Conservation (phyloP, 2,888 invertebrate genomes). For the Xestia ashworthii region DNA sequence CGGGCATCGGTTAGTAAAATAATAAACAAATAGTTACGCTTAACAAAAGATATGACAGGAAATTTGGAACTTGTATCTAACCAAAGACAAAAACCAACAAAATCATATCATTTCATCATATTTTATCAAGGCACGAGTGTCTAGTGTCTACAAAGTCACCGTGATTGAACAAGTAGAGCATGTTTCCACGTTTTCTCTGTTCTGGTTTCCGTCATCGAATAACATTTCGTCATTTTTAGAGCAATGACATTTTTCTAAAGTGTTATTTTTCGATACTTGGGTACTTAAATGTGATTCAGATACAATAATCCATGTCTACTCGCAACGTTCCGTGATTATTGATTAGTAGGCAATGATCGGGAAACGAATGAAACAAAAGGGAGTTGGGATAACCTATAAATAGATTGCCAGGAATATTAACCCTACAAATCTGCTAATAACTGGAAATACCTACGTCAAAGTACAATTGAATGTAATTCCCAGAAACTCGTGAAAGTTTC, state of each 20-base stretch:
- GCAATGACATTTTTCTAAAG: background rate
- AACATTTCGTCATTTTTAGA: conserved; percentile 8
- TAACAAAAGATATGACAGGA: conserved; percentile 5
- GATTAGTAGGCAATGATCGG: conserved; percentile 10
- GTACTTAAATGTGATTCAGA: background rate
- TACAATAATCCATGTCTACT: background rate
- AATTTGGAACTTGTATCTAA: conserved; percentile 4
- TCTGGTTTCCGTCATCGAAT: conserved; percentile 12
- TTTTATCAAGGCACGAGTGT: conserved; percentile 15
- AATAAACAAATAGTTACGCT: background rate
- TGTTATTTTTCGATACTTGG: background rate
- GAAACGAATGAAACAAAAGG: conserved; percentile 7
- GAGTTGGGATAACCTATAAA: conserved; percentile 17
- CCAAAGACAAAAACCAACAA: conserved; percentile 23
- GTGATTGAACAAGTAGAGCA: conserved; percentile 33
- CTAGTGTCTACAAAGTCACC: conserved; percentile 15
- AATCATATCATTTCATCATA: conserved; percentile 2
- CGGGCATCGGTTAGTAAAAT: too few species aligned
- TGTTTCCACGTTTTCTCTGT: conserved; percentile 6
- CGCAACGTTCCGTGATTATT: conserved; percentile 14
- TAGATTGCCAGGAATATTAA: background rate
- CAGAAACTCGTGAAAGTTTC: conserved; percentile 2
- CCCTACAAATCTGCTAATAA: background rate
- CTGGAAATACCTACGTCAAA: background rate
- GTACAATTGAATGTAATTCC: background rate